Conservation (phyloP, 1,140 invertebrate species). For the Drosophila subpulchrella region DNA sequence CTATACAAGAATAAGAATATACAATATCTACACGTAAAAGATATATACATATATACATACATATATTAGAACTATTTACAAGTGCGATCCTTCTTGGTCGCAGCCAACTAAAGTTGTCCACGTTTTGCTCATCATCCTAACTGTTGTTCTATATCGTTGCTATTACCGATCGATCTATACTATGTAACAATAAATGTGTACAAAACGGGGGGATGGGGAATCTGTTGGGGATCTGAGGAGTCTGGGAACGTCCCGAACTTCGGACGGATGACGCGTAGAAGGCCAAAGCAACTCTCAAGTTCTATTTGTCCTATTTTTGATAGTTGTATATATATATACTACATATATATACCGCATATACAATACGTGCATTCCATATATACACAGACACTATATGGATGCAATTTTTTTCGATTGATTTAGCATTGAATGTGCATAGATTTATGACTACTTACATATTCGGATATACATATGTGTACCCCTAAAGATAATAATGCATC, state of each 20-base stretch:
- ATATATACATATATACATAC: constrained; percentile 12
- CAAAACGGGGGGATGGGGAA: constrained; percentile 1
- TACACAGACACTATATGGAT: constrained; percentile 19
- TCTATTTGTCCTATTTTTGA: constrained; percentile 78
- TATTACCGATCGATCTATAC: constrained; percentile 38
- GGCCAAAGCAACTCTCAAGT: constrained; percentile 35
- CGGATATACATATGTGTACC: constrained; percentile 21
- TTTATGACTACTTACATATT: constrained; percentile 26
- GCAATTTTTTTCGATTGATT: constrained; percentile 56
- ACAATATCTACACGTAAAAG: constrained; percentile 23
- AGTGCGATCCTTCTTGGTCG: constrained; percentile 55
- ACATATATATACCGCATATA: constrained; percentile 34
- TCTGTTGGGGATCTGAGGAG: too few relatives aligned
- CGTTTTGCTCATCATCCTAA: constrained; percentile 49
- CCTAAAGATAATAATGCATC: constrained; percentile 38
- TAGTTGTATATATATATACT: constrained; percentile 62
- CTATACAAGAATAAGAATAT: constrained; percentile 18
- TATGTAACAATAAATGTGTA: constrained; percentile 51
- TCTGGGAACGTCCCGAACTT: too few relatives aligned
- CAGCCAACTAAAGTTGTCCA: constrained; percentile 49
- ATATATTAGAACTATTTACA: constrained; percentile 66
- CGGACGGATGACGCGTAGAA: neutral
- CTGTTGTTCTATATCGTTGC: constrained; percentile 46
- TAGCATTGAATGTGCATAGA: constrained; percentile 58
- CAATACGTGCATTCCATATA: constrained; percentile 33